These are phyloP conservation scores for Synanthedon myopaeformis DNA, from an alignment of 2,888 invertebrate species.

Conservation along the genomic window DNA sequence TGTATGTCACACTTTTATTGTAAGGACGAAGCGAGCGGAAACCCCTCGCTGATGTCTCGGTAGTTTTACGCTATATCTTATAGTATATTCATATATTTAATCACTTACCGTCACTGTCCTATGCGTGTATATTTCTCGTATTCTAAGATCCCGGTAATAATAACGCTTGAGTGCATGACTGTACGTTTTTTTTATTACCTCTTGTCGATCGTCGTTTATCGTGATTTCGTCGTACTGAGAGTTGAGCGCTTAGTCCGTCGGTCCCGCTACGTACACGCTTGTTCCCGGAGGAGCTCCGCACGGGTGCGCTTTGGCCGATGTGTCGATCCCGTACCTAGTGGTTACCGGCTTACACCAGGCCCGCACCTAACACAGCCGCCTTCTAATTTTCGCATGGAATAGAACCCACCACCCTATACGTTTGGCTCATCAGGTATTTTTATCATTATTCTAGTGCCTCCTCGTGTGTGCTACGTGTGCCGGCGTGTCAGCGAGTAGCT, in stretches of 20 bases:
- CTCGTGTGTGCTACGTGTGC: constrained; percentile 57
- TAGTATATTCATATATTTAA: constrained; percentile 56
- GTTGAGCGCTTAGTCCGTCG: constrained; percentile 66
- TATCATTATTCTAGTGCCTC: constrained; percentile 65
- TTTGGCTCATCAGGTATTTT: constrained; percentile 70
- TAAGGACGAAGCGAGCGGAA: constrained; percentile 61
- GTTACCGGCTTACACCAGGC: constrained; percentile 62
- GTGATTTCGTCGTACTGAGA: constrained; percentile 64
- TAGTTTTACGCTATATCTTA: constrained; percentile 64
- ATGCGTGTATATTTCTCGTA: constrained; percentile 70
- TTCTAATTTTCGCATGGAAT: constrained; percentile 69
- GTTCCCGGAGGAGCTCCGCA: constrained; percentile 58
- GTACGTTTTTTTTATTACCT: constrained; percentile 80
- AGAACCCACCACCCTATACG: constrained; percentile 68
- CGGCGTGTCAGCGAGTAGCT: constrained; percentile 52
- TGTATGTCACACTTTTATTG: constrained; percentile 68
- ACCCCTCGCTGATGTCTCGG: constrained; percentile 61
- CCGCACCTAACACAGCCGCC: constrained; percentile 68
- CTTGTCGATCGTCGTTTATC: constrained; percentile 63
- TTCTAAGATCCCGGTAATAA: constrained; percentile 83
- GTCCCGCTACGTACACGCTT: constrained; percentile 70
- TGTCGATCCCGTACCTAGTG: constrained; percentile 59
- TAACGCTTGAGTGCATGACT: constrained; percentile 90
- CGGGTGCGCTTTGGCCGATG: constrained; percentile 66
- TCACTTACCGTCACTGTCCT: constrained; percentile 64